phyloP scores from a whole-genome alignment of 2,113 vertebrate genomes.

The Brachionichthys hirsutus region DNA sequence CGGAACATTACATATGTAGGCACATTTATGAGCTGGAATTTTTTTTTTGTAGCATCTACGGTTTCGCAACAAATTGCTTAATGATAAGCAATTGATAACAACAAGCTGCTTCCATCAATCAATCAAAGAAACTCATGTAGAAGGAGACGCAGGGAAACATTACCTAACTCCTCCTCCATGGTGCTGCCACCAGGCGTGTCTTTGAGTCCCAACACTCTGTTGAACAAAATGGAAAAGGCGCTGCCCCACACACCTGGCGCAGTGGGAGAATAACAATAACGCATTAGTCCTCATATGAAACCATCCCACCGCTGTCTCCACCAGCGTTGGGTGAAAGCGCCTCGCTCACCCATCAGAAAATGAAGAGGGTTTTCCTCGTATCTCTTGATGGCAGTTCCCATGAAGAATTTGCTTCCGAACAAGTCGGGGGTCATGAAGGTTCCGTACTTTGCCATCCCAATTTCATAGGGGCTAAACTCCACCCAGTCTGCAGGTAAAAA shows the following conservation, averaged over 20 bases:
- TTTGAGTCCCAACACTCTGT: conserved; percentile 92
- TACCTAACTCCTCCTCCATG: conserved; percentile 98
- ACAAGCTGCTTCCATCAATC: too few relatives aligned
- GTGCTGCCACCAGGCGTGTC: conserved; percentile 82
- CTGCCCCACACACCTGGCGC: conserved; percentile 93
- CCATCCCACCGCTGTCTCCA: neutral
- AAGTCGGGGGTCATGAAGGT: conserved; percentile 95
- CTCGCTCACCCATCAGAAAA: conserved; percentile 93
- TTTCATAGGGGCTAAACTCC: conserved; percentile 96
- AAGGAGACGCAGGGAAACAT: neutral
- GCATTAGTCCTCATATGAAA: neutral
- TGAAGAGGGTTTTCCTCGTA: conserved; percentile 95
- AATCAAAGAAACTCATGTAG: neutral
- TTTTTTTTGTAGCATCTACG: too few relatives aligned
- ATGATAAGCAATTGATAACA: too few relatives aligned
- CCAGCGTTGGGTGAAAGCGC: neutral
- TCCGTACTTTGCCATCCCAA: conserved; percentile 98
- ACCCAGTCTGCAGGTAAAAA: conserved; percentile 88
- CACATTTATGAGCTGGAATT: too few relatives aligned
- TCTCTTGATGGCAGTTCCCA: conserved; percentile 92
- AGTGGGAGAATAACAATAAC: conserved; percentile 27
- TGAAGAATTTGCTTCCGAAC: conserved; percentile 98
- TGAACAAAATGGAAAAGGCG: conserved; percentile 97
- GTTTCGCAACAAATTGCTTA: too few relatives aligned
- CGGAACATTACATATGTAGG: too few relatives aligned